Evolutionary conservation across 2,113 vertebrate genomes (phyloP), one percentile per base, ranked within the genome.

Genomic region (Lepisosteus oculatus): DNA sequence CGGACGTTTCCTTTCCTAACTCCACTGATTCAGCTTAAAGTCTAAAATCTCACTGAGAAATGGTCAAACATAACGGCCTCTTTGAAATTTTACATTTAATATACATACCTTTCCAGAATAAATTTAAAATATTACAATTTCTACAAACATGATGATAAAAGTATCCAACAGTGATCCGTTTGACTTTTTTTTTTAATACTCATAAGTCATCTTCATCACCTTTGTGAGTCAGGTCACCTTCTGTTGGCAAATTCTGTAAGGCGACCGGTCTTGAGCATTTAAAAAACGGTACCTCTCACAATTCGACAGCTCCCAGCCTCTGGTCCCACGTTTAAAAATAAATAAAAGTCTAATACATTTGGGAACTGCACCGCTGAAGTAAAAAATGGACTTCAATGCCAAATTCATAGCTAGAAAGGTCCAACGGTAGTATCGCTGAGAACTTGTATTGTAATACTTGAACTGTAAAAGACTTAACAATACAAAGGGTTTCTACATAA

Each of bases 41-140:
- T 81, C 77, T 88, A 85, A 87, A 89, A 86, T 57, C 62, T 79
- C 54, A 79, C 8, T 65, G 79, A 89, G 80, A 85, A 85, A 88
- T 76, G 81, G 85, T 88, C 88, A 91, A 90, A 86, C 81, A 78
- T 85, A 83, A 83, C 79, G 83, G 44, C 83, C 75, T 77, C 76
- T 81, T 85, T 86, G 84, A 88, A 89, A 89, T 82, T 77, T 85
- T 84, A 84, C 80, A 87, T 80, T 86, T 87, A 78, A 89, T 89
- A 85, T 86, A 88, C 85, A 90, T 78, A 81, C 82, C 80, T 79
- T 81, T 81, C 80, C 82, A 83, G 83, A 80, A 72, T 82, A 79
- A 29, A 83, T 81, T 85, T 86, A 80, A 84, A 82, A 85, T 72
- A 41, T 70, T 9, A 72, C 76, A 79, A 81, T 81, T 81, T 77